Percentiles rank a stretch among this genome's conserved stretches.
phyloP scores from a whole-genome alignment of 1,140 invertebrate genomes.

The Drosophila tropicalis region DNA sequence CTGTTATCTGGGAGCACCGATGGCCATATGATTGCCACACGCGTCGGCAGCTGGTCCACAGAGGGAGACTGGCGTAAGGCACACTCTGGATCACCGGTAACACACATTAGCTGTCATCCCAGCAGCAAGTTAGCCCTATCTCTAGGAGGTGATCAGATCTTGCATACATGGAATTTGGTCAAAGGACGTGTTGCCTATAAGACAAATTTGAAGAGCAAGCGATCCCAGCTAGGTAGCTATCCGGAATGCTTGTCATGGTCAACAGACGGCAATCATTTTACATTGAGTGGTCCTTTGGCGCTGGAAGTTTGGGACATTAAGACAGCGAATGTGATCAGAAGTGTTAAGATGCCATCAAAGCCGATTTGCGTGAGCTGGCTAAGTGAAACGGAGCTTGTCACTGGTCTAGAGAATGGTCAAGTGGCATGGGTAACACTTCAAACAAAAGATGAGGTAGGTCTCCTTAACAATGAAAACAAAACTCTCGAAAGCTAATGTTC shows the following conservation, averaged over 20 bases:
- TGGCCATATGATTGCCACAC: constrained; percentile 91
- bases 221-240: constrained; percentile 83
- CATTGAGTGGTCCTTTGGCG: constrained; percentile 87
- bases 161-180: constrained; percentile 96
- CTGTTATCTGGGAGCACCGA: constrained; percentile 93
- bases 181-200: constrained; percentile 93
- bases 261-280: constrained; percentile 89
- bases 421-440: constrained; percentile 86
- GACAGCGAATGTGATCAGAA: constrained; percentile 87
- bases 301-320: constrained; percentile 91
- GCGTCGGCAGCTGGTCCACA: constrained; percentile 92
- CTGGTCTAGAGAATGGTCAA: constrained; percentile 89
- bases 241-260: constrained; percentile 87
- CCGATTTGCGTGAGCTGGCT: constrained; percentile 87
- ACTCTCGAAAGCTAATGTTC: not conserved
- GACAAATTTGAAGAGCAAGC: constrained; percentile 90
- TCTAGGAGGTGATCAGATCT: constrained; percentile 91
- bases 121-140: constrained; percentile 94
- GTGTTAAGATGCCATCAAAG: constrained; percentile 86
- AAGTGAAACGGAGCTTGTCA: constrained; percentile 86
- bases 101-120: constrained; percentile 91
- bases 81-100: constrained; percentile 88
- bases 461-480: not conserved
- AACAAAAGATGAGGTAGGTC: constrained; percentile 58
- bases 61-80: constrained; percentile 90